Conservation (phyloP, 2,113 vertebrate genomes). For the Anas platyrhynchos region DNA sequence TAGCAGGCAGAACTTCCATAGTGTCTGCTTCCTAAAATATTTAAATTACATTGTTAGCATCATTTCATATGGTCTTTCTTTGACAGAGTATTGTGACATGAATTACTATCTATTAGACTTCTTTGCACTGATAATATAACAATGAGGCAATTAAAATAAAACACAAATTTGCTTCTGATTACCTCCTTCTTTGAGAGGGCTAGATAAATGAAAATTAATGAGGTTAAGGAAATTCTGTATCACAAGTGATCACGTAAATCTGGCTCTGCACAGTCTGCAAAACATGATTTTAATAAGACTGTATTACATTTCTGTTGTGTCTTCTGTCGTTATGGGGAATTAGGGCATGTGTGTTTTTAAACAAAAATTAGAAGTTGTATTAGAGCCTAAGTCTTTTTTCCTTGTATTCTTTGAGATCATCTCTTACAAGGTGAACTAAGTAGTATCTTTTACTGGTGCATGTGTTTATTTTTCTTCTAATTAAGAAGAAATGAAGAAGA, state of each 20-base stretch:
- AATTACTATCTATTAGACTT: background rate
- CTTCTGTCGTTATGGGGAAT: slow-evolving; percentile 30
- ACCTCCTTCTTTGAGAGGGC: slow-evolving; percentile 22
- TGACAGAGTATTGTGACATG: background rate
- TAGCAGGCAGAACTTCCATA: background rate
- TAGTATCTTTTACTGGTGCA: background rate
- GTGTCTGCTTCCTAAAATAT: background rate
- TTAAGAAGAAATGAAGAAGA: no score
- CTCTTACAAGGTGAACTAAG: background rate
- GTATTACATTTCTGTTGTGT: background rate
- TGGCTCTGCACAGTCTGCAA: slow-evolving; percentile 9
- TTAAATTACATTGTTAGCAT: background rate
- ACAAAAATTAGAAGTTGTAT: background rate
- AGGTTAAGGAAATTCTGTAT: slow-evolving; percentile 31
- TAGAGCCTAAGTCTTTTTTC: background rate
- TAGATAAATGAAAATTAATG: slow-evolving; percentile 52
- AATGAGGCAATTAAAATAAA: slow-evolving; percentile 19
- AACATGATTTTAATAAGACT: background rate
- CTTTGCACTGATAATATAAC: background rate
- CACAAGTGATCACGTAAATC: slow-evolving; percentile 11
- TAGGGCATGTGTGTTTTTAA: background rate
- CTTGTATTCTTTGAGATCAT: background rate
- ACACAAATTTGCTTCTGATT: slow-evolving; percentile 31
- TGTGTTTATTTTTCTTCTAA: background rate
- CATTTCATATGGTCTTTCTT: background rate